phyloP scores from a whole-genome alignment of 1,140 invertebrate genomes.

The Drosophila orosa region DNA sequence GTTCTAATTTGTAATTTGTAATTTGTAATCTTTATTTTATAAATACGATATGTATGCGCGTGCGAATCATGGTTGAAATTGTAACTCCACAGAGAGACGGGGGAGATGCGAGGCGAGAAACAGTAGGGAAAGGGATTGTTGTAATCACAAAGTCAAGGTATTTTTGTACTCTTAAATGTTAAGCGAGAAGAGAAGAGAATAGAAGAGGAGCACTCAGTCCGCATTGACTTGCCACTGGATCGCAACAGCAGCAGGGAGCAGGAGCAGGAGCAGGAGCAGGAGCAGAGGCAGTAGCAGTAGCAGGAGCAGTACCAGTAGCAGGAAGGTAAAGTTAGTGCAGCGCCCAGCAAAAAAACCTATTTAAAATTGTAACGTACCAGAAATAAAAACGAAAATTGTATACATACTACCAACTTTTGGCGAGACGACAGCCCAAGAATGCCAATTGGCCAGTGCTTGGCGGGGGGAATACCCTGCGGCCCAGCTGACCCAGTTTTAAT shows the following conservation, averaged over 20 bases:
- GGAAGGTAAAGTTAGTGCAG: slow-evolving; percentile 15
- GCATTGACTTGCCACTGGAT: slow-evolving; percentile 33
- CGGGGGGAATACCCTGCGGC: slow-evolving; percentile 27
- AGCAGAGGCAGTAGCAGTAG: not conserved
- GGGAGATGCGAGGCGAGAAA: slow-evolving; percentile 1
- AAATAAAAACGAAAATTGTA: slow-evolving; percentile 48
- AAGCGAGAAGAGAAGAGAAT: slow-evolving; percentile 52
- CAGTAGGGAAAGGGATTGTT: slow-evolving; percentile 34
- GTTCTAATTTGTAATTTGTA: not conserved
- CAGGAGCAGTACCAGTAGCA: not conserved
- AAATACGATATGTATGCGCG: slow-evolving; percentile 26
- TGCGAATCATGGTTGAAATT: slow-evolving; percentile 41
- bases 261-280: not conserved
- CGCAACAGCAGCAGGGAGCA: slow-evolving; percentile 3
- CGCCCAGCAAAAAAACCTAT: slow-evolving; percentile 33
- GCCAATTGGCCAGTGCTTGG: slow-evolving; percentile 21
- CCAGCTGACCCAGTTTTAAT: slow-evolving; percentile 21
- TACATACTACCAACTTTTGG: not conserved
- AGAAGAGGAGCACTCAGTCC: slow-evolving; percentile 20
- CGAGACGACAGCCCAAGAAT: slow-evolving; percentile 16
- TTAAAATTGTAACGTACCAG: slow-evolving; percentile 44
- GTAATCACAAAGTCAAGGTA: slow-evolving; percentile 69
- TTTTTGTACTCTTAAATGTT: slow-evolving; percentile 77
- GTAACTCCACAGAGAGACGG: slow-evolving; percentile 23
- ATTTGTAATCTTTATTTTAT: slow-evolving; percentile 9